Evolutionary conservation across 2,888 invertebrate genomes (phyloP).

Genomic region (Caenorhabditis virilis): DNA sequence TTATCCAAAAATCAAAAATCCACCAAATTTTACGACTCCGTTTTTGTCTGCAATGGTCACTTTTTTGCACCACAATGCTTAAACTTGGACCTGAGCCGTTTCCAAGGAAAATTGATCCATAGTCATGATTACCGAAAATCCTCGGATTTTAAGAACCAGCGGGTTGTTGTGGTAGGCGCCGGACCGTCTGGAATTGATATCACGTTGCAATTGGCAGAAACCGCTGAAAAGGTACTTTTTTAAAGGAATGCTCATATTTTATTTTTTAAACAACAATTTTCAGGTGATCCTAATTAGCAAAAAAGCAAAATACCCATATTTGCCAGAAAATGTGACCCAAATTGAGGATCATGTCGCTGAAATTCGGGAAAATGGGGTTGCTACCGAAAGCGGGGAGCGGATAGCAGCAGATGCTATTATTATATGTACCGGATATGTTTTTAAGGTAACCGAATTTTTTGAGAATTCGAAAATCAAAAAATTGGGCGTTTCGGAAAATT

Average conservation of each 20-base stretch:
- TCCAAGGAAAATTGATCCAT: conserved; percentile 76
- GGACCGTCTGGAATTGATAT: conserved; percentile 86
- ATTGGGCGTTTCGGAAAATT: too few species aligned
- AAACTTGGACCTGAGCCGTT: too few species aligned
- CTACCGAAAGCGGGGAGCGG: conserved; percentile 40
- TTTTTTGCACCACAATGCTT: conserved; percentile 51
- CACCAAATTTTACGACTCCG: conserved; percentile 74
- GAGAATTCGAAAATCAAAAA: too few species aligned
- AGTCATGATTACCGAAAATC: conserved; percentile 84
- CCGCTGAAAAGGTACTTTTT: conserved; percentile 14
- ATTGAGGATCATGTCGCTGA: conserved; percentile 46
- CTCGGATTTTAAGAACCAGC: conserved; percentile 75
- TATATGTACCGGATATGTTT: conserved; percentile 70
- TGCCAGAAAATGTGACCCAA: conserved; percentile 49
- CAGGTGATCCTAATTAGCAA: conserved; percentile 38
- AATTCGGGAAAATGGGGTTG: conserved; percentile 44
- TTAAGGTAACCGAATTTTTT: too few species aligned
- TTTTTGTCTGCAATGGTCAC: conserved; percentile 82
- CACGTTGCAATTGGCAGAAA: conserved; percentile 74
- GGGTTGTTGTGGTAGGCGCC: conserved; percentile 82
- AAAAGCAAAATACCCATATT: conserved; percentile 63
- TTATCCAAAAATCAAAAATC: neutral
- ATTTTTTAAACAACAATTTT: too few species aligned
- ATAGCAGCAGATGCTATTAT: conserved; percentile 66
- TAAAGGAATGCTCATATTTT: too few species aligned